phyloP scores from a whole-genome alignment of 2,113 vertebrate species.

The Boleophthalmus pectinirostris region DNA sequence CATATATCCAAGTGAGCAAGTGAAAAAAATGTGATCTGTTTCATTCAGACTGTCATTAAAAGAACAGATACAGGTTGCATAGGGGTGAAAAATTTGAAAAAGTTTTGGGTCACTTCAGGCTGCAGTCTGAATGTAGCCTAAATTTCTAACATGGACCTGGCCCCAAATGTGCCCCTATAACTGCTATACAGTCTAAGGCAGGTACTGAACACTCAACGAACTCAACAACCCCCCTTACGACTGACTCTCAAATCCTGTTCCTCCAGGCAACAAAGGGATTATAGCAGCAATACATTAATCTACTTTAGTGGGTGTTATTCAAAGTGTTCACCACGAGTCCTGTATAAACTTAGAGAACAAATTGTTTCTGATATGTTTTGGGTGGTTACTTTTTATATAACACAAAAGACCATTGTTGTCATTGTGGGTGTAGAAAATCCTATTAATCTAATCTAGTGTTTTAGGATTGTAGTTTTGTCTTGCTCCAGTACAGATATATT shows the following conservation, averaged over 20 bases:
- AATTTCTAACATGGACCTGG: too few relatives aligned
- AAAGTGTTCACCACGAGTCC: slow-evolving; percentile 30
- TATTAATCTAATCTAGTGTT: neutral
- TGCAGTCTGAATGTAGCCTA: too few relatives aligned
- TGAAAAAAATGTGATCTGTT: too few relatives aligned
- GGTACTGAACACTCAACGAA: slow-evolving; percentile 43
- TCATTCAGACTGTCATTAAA: too few relatives aligned
- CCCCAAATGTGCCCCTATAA: too few relatives aligned
- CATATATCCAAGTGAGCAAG: too few relatives aligned
- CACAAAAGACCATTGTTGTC: neutral
- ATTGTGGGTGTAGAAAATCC: neutral
- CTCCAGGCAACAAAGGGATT: slow-evolving; percentile 61
- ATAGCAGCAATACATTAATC: slow-evolving; percentile 55
- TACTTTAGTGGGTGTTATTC: slow-evolving; percentile 44
- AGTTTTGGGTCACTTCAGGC: too few relatives aligned
- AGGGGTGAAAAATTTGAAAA: too few relatives aligned
- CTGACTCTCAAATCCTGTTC: slow-evolving; percentile 66
- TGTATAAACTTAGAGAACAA: neutral
- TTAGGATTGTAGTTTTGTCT: neutral
- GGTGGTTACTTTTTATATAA: slow-evolving; percentile 8
- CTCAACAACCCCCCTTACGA: slow-evolving; percentile 23
- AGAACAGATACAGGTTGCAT: too few relatives aligned
- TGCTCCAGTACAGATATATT: too few relatives aligned
- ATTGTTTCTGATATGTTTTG: neutral
- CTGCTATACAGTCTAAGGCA: slow-evolving; percentile 4